Evolutionary conservation across 2,797 vertebrate genomes (phyloP), one percentile per base, ranked within the genome.

Genomic region (Poeciliopsis turneri): DNA sequence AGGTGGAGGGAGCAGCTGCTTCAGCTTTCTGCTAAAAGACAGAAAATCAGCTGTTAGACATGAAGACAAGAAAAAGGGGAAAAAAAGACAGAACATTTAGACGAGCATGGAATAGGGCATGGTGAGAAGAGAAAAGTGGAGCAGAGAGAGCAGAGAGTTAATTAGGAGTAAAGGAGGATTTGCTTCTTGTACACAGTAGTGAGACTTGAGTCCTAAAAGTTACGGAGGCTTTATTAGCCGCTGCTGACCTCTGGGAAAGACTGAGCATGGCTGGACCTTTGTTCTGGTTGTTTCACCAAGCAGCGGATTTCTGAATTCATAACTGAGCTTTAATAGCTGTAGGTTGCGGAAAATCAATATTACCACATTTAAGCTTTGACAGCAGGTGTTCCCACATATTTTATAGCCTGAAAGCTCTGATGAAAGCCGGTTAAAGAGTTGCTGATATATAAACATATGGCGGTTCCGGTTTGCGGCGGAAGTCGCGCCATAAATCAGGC

Each of bases 11-110:
- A 92, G 96, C 93, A 90, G 96, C 95, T 86, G 92, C 96, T 91
- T 99, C 97, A 94, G 95, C 96, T 92, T 97, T 97, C 95, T 97
- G 95, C 92, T 88, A 88, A 90, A 78, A 82, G 80, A 87, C 71
- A 89, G 33, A 66, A 2, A 41, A 68, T 39, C 36, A 36, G 3
- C 36, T 41, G 36, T 68, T 68, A 68, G 61, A 83, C 72, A 76
- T 47, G 46, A 43, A 73, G 61, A 87, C 28, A 13, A 28, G 41
- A 41, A 64, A 75, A 75, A 30, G 81, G 81, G 79, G 72, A 45
- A 89, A 33, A 55, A 25, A 41, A 55, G n/a, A 39, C 47, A 5
- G 49, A 36, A 33, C 16, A 75, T 55, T 46, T 39, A 78, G 75
- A 73, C 36, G 51, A 70, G 66, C 16, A 25, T 77, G 66, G 57